Evolutionary conservation across 2,888 invertebrate genomes (phyloP).

Genomic region (Charanyca ferruginea): DNA sequence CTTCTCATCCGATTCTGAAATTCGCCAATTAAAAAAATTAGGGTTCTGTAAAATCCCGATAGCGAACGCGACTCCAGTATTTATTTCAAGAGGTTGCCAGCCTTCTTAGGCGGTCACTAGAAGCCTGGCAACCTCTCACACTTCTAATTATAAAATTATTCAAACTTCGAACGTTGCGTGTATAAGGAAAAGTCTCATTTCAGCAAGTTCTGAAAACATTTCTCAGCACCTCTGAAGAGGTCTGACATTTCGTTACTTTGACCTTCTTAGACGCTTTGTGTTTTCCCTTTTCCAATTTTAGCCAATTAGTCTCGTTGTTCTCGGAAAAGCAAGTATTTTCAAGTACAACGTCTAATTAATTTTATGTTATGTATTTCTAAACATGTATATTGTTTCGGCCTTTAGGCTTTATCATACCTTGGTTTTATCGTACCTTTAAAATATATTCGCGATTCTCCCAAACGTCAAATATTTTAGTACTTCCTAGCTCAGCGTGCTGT

Average conservation of each 20-base stretch:
- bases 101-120: not conserved
- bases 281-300: constrained; percentile 10
- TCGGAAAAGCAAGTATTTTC: not conserved
- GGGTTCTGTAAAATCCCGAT: too few species aligned
- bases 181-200: constrained; percentile 12
- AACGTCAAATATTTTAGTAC: too few species aligned
- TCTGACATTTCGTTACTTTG: constrained; percentile 33
- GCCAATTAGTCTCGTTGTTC: constrained; percentile 27
- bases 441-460: too few species aligned
- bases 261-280: constrained; percentile 30
- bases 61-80: too few species aligned
- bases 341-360: not conserved
- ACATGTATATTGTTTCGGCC: not conserved
- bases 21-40: too few species aligned
- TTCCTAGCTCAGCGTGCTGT: too few species aligned
- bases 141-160: constrained; percentile 26
- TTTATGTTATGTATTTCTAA: not conserved
- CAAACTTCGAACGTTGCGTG: constrained; percentile 11
- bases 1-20: too few species aligned
- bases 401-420: not conserved
- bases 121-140: too few species aligned
- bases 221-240: constrained; percentile 14
- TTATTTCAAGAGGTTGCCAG: not conserved
- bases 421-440: too few species aligned
- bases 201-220: constrained; percentile 10